Conservation (phyloP, 2,797 vertebrate genomes). For the Malacoraja senta region DNA sequence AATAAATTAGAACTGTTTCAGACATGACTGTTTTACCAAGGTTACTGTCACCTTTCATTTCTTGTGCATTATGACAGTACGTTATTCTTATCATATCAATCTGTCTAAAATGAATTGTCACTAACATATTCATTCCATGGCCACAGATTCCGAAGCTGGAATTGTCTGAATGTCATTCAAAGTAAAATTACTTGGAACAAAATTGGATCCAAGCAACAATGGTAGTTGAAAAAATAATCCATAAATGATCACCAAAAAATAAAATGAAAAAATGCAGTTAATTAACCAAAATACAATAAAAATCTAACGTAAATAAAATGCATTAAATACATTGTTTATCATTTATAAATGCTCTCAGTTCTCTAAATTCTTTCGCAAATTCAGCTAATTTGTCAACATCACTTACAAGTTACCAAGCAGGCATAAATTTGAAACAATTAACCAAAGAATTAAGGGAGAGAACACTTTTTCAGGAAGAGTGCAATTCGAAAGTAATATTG, state of each 20-base stretch:
- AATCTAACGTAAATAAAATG: not conserved
- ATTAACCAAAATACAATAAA: not conserved
- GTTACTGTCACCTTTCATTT: slow-evolving; percentile 6
- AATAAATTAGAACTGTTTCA: slow-evolving; percentile 16
- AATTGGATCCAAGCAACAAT: no score
- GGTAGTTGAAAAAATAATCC: not conserved
- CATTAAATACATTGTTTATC: not conserved
- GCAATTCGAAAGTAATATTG: not conserved
- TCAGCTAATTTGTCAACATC: not conserved
- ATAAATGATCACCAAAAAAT: not conserved
- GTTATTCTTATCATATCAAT: slow-evolving; percentile 28
- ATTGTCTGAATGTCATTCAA: not conserved
- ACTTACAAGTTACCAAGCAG: not conserved
- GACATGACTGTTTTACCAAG: slow-evolving; percentile 20
- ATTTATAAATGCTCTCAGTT: not conserved
- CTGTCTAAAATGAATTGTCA: not conserved
- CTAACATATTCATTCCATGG: not conserved
- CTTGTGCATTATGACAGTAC: slow-evolving; percentile 25
- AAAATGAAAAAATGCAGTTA: not conserved
- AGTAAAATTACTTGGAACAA: not conserved
- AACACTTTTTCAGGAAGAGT: not conserved
- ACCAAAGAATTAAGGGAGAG: not conserved
- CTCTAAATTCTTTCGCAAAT: not conserved
- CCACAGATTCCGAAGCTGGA: not conserved
- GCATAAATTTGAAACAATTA: not conserved